Base-by-base conservation (phyloP, 2,888 invertebrate species). In the Pemphredon lugubris region DNA sequence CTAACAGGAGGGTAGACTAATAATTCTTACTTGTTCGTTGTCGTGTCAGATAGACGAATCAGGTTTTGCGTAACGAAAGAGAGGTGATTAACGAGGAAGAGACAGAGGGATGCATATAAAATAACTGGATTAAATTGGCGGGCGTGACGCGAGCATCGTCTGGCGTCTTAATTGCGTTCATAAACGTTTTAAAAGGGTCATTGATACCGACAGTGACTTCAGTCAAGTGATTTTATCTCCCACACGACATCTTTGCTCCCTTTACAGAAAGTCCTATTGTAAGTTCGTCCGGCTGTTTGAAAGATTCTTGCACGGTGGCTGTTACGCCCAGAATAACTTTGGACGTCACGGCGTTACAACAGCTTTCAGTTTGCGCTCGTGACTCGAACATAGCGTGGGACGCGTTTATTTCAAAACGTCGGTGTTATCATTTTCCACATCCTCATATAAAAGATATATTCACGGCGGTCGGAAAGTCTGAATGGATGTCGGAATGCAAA, bases 161-260 rank as follows among this genome's bases (percentile, higher is more conserved):
- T 86, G 84, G 77, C 75, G 77, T 81, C 85, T 87, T 84, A 86
- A 86, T 85, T 86, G 79, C 82, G 77, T 83, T 82, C 77, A 84
- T 82, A 80, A 84, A 77, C 66, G 77, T 60, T 75, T 65, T 67
- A 53, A 70, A 72, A 64, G 70, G 45, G 39, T 34, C 71, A 73
- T 72, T 77, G 73, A 73, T 68, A 76, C 47, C 45, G 59, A 61
- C 18, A 44, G 40, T 40, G 64, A 66, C 55, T 77, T 61, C 50
- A 70, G 68, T 23, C 23, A 50, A 63, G 59, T 23, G 32, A 59
- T 57, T 55, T 64, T 63, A 74, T 81, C 59, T 55, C 63, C 63
- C 60, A 65, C 42, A 26, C 16, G 45, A 63, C 44, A 57, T 58
- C 34, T 39, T 4, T 48, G 21, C 16, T 40, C 40, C 45, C 53